These are phyloP conservation scores for Dynastes hyllus DNA, from an alignment of 2,888 invertebrate species.

Conservation along the genomic window DNA sequence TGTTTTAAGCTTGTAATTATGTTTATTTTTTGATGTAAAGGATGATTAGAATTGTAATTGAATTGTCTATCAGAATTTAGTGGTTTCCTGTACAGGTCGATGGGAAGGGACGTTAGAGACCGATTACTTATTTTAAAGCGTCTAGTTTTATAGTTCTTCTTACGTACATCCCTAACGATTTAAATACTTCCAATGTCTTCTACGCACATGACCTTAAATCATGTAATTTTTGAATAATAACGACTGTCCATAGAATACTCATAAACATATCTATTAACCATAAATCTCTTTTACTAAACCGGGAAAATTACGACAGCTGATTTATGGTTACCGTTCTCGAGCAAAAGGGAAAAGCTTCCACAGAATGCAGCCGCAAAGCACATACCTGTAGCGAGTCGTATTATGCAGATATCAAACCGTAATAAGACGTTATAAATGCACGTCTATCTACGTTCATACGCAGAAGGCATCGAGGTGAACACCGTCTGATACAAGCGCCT, in stretches of 20 bases:
- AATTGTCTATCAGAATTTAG: no score
- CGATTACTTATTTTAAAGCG: no score
- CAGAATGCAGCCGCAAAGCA: neutral
- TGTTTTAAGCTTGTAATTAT: no score
- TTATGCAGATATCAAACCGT: slow-evolving; percentile 17
- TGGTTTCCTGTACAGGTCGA: no score
- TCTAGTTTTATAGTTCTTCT: no score
- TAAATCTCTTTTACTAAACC: neutral
- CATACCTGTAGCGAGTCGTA: neutral
- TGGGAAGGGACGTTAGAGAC: no score
- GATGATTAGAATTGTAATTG: no score
- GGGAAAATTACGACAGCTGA: slow-evolving; percentile 1
- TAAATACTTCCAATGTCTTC: neutral
- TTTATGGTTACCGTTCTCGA: neutral
- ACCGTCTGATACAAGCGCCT: neutral
- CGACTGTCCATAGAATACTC: neutral
- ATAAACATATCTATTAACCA: neutral
- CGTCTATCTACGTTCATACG: neutral
- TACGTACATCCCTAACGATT: no score
- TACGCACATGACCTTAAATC: no score
- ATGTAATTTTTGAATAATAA: no score
- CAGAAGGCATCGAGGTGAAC: neutral
- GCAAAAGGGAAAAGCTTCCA: no score
- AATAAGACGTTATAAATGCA: slow-evolving; percentile 17
- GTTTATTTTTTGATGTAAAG: no score